phyloP scores from a whole-genome alignment of 2,113 vertebrate genomes.

The Tringa solitaria region DNA sequence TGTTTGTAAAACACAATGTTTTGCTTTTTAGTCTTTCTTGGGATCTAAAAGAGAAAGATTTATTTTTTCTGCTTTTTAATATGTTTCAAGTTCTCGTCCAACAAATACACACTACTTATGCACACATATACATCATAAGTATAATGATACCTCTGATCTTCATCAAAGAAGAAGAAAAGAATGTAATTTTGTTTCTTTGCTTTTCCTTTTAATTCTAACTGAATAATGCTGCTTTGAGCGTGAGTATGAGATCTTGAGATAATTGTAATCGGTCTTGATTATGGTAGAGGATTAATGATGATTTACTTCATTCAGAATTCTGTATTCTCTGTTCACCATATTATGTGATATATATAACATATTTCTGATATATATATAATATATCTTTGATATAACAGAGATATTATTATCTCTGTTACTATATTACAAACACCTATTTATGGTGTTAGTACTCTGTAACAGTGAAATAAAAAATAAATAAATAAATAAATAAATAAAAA shows the following conservation, averaged over 20 bases:
- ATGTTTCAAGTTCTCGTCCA: not conserved
- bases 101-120: not conserved
- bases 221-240: not conserved
- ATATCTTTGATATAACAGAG: too few species aligned
- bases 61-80: not conserved
- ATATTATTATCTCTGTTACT: too few species aligned
- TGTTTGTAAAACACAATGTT: not conserved
- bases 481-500: not conserved
- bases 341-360: too few species aligned
- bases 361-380: too few species aligned
- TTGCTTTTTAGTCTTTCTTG: not conserved
- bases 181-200: not conserved
- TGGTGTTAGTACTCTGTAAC: not conserved
- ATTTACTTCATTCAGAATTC: not conserved
- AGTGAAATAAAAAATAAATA: not conserved
- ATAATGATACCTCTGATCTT: not conserved
- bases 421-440: not conserved
- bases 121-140: not conserved
- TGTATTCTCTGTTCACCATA: not conserved
- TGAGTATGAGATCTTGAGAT: not conserved
- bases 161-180: not conserved
- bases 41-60: not conserved
- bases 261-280: not conserved
- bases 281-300: not conserved
- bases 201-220: not conserved